Percentiles rank a stretch among this genome's conserved stretches.
Conservation (phyloP, 2,113 vertebrate genomes). For the Pheucticus melanocephalus region DNA sequence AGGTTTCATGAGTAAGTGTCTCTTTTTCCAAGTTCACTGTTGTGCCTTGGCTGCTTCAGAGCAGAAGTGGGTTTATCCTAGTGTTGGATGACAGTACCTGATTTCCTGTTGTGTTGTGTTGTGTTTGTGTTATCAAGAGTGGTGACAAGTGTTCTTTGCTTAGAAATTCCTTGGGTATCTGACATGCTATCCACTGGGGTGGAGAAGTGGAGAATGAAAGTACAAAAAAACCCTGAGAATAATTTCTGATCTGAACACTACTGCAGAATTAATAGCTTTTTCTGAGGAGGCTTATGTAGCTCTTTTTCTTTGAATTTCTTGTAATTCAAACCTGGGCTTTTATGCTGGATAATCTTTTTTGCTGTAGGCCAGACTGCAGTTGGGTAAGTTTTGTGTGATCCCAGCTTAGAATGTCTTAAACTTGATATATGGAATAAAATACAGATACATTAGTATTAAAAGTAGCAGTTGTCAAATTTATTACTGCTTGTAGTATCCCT, state of each 20-base stretch:
- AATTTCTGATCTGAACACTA: background rate
- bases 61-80: background rate
- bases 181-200: background rate
- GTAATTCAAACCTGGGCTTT: background rate
- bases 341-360: background rate
- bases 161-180: background rate
- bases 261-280: background rate
- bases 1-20: background rate
- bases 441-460: background rate
- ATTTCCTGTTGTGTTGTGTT: background rate
- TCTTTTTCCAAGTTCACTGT: background rate
- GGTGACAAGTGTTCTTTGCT: background rate
- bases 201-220: background rate
- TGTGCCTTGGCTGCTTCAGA: background rate
- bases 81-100: background rate
- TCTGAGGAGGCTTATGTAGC: background rate
- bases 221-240: fast-evolving
- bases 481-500: background rate
- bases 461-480: background rate
- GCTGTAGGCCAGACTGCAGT: background rate
- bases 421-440: background rate
- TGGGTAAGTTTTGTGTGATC: background rate
- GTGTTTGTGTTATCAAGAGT: background rate
- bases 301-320: background rate
- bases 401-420: background rate